A percentile compares a stretch with the other conserved stretches of the same genome.
Evolutionary conservation across 2,113 vertebrate genomes (phyloP).

Genomic region (Oryzias woworae): DNA sequence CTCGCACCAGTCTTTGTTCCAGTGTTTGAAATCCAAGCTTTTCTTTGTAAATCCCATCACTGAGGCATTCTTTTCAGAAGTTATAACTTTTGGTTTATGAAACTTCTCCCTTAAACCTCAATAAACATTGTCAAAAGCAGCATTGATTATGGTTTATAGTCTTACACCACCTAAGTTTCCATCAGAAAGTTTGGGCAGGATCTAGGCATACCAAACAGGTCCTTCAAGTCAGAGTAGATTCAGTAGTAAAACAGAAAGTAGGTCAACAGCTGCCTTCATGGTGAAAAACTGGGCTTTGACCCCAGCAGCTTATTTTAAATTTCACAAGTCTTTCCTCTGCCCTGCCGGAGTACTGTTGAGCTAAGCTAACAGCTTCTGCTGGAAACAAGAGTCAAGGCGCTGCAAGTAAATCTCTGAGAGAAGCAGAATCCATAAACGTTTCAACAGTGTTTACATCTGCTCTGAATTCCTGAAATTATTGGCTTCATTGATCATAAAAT

Average conservation of each 20-base stretch:
- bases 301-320: background rate
- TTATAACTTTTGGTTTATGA: background rate
- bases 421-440: slow-evolving; percentile 8
- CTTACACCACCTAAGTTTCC: background rate
- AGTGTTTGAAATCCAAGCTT: background rate
- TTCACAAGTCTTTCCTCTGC: background rate
- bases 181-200: background rate
- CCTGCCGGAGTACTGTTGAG: slow-evolving; percentile 6
- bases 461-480: slow-evolving; percentile 30
- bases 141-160: slow-evolving; percentile 24
- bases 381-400: background rate
- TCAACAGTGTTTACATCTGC: slow-evolving; percentile 24
- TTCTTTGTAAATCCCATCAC: slow-evolving; percentile 2
- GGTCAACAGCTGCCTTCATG: slow-evolving; percentile 12
- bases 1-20: too few relatives aligned
- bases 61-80: background rate
- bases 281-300: background rate
- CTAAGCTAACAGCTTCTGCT: slow-evolving; percentile 1
- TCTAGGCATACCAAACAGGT: background rate
- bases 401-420: background rate
- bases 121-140: background rate
- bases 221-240: slow-evolving; percentile 4
- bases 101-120: slow-evolving; percentile 1
- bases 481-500: slow-evolving; percentile 31
- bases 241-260: slow-evolving; percentile 2